phyloP scores from a whole-genome alignment of 2,888 invertebrate species.

The Acrocera orbiculus region DNA sequence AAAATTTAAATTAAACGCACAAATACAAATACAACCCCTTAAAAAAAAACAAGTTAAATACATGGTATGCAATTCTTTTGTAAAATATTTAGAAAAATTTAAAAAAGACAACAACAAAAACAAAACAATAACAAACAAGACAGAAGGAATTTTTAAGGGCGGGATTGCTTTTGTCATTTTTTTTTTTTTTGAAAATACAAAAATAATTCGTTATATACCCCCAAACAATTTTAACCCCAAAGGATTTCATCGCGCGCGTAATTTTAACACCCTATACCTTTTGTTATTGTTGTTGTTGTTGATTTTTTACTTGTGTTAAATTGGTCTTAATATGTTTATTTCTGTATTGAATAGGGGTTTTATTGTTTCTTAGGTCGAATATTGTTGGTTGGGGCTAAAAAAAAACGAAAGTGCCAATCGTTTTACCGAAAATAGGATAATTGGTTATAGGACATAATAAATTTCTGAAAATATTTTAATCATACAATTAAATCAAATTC shows the following conservation, averaged over 20 bases:
- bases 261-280: constrained; percentile 4
- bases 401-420: constrained; percentile 8
- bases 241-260: constrained; percentile 3
- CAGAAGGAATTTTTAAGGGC: no score
- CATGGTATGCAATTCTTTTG: constrained; percentile 1
- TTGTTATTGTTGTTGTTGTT: background rate
- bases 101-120: no score
- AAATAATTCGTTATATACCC: constrained; percentile 2
- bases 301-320: constrained; percentile 14
- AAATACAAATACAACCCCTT: constrained; percentile 7
- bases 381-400: constrained; percentile 6
- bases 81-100: background rate
- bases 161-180: no score
- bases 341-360: constrained; percentile 11
- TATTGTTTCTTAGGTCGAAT: constrained; percentile 5
- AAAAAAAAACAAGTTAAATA: background rate
- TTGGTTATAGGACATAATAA: constrained; percentile 1
- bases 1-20: constrained; percentile 29
- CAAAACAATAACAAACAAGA: no score
- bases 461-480: no score
- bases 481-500: background rate
- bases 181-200: no score
- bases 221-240: constrained; percentile 3
- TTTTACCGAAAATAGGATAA: no score
- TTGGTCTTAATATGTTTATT: constrained; percentile 16